A percentile compares a stretch with the other conserved stretches of the same genome.
These are phyloP conservation scores for Scomber scombrus DNA, from an alignment of 2,113 vertebrate species.

Conservation along the genomic window DNA sequence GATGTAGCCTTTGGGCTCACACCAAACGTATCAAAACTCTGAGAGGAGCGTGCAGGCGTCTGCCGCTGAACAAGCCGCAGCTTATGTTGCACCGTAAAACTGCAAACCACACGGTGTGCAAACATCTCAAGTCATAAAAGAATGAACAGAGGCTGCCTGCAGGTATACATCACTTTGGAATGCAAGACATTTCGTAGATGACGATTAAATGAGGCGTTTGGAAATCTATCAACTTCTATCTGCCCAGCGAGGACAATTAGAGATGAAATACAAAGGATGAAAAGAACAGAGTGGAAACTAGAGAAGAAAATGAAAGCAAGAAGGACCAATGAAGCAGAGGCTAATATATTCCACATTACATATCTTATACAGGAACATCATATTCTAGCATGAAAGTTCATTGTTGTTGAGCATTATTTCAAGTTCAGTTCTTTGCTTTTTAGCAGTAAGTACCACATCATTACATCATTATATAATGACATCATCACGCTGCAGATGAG, in stretches of 20 bases:
- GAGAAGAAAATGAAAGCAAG: no score
- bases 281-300: no score
- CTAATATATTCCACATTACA: no score
- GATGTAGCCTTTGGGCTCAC: constrained; percentile 20
- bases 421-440: no score
- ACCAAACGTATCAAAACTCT: constrained; percentile 43
- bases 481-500: no score
- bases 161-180: constrained; percentile 17
- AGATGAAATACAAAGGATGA: background rate
- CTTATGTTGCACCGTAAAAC: constrained; percentile 10
- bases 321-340: no score
- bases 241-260: background rate
- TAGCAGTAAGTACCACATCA: no score
- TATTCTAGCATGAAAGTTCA: no score
- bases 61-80: constrained; percentile 49
- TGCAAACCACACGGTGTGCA: constrained; percentile 6
- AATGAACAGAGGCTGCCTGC: constrained; percentile 20
- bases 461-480: no score
- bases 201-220: background rate
- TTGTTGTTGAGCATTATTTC: no score
- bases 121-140: constrained; percentile 29
- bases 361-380: no score
- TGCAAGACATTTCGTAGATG: background rate
- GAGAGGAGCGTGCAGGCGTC: background rate
- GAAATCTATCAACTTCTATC: background rate